Conservation (phyloP, 1,140 invertebrate species). For the Forficula auricularia region DNA sequence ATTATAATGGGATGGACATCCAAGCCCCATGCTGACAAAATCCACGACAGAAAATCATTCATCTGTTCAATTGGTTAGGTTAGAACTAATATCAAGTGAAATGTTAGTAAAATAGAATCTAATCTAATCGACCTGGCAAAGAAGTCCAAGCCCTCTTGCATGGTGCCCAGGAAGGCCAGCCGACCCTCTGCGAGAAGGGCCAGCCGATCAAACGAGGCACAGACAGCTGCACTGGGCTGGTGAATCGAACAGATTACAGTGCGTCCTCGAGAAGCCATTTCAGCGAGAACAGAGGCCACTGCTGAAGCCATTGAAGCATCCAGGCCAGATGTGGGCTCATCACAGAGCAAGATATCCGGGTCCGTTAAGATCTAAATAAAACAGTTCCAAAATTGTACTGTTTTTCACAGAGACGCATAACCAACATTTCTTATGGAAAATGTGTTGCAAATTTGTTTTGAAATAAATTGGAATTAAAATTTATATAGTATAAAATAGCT, state of each 20-base stretch:
- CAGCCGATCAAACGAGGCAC: constrained; percentile 78
- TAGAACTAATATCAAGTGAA: constrained; percentile 9
- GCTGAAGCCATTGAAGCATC: constrained; percentile 78
- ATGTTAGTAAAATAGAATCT: neutral
- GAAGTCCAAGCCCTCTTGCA: constrained; percentile 58
- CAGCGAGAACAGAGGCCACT: constrained; percentile 68
- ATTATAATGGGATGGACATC: constrained; percentile 77
- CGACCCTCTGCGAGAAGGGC: constrained; percentile 82
- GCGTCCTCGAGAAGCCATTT: constrained; percentile 63
- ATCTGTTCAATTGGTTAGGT: neutral
- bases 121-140: constrained; percentile 53
- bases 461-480: no score
- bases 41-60: no score
- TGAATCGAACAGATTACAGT: constrained; percentile 90
- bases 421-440: no score
- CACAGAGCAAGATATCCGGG: constrained; percentile 88
- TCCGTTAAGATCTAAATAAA: constrained; percentile 81
- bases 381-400: no score
- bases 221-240: constrained; percentile 88
- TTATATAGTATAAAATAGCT: no score
- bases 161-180: constrained; percentile 73
- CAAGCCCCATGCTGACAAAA: constrained; percentile 43
- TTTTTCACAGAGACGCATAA: no score
- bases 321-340: constrained; percentile 85
- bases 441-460: no score